phyloP scores from a whole-genome alignment of 2,888 invertebrate genomes.

The Boloria euphrosyne region DNA sequence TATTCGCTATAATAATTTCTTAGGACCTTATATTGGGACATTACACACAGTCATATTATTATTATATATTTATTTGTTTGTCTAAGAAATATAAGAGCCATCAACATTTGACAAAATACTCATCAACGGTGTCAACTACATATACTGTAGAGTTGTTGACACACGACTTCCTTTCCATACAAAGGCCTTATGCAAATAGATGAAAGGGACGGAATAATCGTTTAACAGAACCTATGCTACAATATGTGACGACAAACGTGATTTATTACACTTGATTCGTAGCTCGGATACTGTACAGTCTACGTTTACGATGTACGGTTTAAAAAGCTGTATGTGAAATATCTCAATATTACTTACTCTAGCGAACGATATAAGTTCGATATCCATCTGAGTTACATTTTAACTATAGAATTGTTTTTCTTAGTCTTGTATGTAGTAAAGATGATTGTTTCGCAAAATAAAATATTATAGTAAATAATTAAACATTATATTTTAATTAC shows the following conservation, averaged over 20 bases:
- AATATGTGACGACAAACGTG: constrained; percentile 34
- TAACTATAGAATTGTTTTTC: too few relatives aligned
- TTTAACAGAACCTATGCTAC: constrained; percentile 36
- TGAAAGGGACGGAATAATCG: constrained; percentile 29
- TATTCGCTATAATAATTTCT: too few relatives aligned
- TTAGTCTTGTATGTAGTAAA: too few relatives aligned
- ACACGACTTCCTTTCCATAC: constrained; percentile 28
- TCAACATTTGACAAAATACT: constrained; percentile 30
- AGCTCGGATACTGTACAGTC: constrained; percentile 30
- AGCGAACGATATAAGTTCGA: too few relatives aligned
- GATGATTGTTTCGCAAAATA: too few relatives aligned
- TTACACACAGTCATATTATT: too few relatives aligned
- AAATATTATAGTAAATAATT: too few relatives aligned
- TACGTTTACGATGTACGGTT: background rate
- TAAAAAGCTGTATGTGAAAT: too few relatives aligned
- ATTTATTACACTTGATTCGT: constrained; percentile 40
- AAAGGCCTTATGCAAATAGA: constrained; percentile 23
- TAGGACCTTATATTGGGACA: too few relatives aligned
- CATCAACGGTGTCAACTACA: constrained; percentile 34
- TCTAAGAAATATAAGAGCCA: constrained; percentile 6
- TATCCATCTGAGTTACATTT: too few relatives aligned
- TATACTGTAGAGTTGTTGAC: constrained; percentile 27
- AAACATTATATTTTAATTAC: too few relatives aligned
- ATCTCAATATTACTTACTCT: too few relatives aligned
- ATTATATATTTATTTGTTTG: background rate